Percentiles rank a stretch among this genome's conserved stretches.
Evolutionary conservation across 2,888 invertebrate species (phyloP).

Genomic region (Eilema depressum): DNA sequence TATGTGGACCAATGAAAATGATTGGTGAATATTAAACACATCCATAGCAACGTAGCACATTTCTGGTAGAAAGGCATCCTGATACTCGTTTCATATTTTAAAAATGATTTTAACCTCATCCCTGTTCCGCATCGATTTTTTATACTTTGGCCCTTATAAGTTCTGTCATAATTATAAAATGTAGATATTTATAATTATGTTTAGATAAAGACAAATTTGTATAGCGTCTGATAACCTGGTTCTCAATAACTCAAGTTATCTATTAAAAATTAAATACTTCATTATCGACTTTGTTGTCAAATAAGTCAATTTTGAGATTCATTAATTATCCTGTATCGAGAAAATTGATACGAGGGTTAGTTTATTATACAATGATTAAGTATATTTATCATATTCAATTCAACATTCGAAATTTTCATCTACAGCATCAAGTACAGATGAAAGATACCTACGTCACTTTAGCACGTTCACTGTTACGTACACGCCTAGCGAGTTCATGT

Average conservation of each 20-base stretch:
- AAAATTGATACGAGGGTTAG: neutral
- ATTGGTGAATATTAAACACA: no score
- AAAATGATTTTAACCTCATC: neutral
- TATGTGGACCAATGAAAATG: no score
- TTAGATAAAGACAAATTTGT: conserved; percentile 17
- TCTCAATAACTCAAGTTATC: neutral
- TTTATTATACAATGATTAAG: neutral
- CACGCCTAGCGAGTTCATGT: no score
- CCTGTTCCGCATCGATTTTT: neutral
- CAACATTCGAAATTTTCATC: no score
- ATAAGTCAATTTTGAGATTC: conserved; percentile 5
- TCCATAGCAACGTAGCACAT: no score
- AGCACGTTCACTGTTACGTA: neutral
- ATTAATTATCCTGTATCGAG: conserved; percentile 12
- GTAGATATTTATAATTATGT: conserved; percentile 12
- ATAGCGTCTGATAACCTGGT: neutral
- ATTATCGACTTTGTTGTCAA: neutral
- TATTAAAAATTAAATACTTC: no score
- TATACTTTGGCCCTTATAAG: neutral
- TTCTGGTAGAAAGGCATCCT: no score
- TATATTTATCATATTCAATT: neutral
- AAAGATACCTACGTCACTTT: neutral
- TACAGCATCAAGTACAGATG: neutral
- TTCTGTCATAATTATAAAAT: neutral
- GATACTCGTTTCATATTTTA: neutral